Evolutionary conservation across 2,113 vertebrate genomes (phyloP).

Genomic region (Labeo rohita): DNA sequence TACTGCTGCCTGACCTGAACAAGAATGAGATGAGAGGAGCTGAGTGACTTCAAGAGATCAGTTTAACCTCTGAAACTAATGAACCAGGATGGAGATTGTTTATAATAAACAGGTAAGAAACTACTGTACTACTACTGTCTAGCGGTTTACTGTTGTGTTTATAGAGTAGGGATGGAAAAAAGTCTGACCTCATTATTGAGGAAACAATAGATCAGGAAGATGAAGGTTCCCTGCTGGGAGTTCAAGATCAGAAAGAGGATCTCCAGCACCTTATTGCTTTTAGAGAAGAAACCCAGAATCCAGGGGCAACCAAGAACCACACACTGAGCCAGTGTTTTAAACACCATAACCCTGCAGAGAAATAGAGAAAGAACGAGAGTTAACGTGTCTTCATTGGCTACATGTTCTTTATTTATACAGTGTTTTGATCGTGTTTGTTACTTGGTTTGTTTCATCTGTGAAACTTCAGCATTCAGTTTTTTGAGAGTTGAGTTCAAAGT

Average conservation of each 20-base stretch:
- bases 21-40: background rate
- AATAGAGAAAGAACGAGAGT: background rate
- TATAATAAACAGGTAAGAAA: too few species aligned
- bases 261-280: too few species aligned
- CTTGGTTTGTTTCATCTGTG: conserved; percentile 65
- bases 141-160: too few species aligned
- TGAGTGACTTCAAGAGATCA: background rate
- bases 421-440: conserved; percentile 30
- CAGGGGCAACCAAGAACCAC: conserved; percentile 46
- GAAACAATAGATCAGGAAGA: conserved; percentile 48
- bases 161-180: too few species aligned
- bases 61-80: background rate
- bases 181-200: conserved; percentile 44
- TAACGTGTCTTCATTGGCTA: background rate
- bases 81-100: background rate
- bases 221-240: conserved; percentile 51
- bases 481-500: conserved; percentile 66
- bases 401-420: background rate
- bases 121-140: too few species aligned
- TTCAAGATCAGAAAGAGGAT: too few species aligned
- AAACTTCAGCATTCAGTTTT: conserved; percentile 66
- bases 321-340: conserved; percentile 46
- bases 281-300: conserved; percentile 4
- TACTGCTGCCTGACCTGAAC: conserved; percentile 30
- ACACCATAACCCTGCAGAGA: conserved; percentile 12